Base-by-base conservation (phyloP, 2,888 invertebrate species). In the Epistrophe eligans region DNA sequence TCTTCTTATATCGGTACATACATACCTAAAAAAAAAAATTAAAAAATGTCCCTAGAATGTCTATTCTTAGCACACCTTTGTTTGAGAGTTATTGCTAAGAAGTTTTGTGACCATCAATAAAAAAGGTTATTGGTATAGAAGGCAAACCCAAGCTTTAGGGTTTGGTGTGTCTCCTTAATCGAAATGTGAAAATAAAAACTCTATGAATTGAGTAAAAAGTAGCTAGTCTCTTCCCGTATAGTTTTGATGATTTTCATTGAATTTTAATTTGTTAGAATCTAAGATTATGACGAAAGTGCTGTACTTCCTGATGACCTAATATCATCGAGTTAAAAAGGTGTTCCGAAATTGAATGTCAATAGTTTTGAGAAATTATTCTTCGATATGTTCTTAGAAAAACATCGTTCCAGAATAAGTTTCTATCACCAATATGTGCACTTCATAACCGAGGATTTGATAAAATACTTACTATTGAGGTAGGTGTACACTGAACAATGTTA, bases 1-100 rank as follows among this genome's bases (percentile, higher is more conserved):
- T 1, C 0, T n/a, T n/a, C n/a, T n/a, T 8, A 28, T 55, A 28
- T 13, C 38, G 60, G 55, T 15, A 40, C 13, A 13, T 43, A 67
- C 40, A 80, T 57, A 57, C 66, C n/a, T n/a, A n/a, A n/a, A n/a
- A n/a, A n/a, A n/a, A n/a, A n/a, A 81, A 85, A 80, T 85, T 80
- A 84, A 80, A 84, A 67, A 76, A 71, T 76, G 79, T 76, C 74
- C 11, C 45, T 55, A 57, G 60, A 67, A 66, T 72, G 48, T 73
- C 77, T 66, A 17, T 58, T 58, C 6, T 3, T 32, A 77, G 70
- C 81, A 62, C 85, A 82, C 85, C 85, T 85, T 85, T 82, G 82
- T 82, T 77, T 82, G 67, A 64, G 17, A 77, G 40, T 73, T 85
- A 77, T 70, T 11, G 24, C 35, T 17, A 60, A 64, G 58, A 58